A percentile compares a stretch with the other conserved stretches of the same genome.
phyloP scores from a whole-genome alignment of 2,797 vertebrate species.

The Cebuella pygmaea region DNA sequence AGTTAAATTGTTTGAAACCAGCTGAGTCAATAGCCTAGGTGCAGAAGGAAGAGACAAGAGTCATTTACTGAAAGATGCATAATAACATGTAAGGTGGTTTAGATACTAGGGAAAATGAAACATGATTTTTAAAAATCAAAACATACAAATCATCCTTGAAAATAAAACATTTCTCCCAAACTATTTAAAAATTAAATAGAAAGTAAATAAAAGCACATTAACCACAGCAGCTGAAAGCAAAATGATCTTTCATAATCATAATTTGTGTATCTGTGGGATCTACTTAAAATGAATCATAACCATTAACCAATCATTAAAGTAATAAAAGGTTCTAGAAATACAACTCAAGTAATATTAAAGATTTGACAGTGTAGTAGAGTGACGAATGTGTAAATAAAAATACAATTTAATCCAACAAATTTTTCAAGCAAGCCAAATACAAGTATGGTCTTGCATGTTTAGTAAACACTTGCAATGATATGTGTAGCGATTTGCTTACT shows the following conservation, averaged over 20 bases:
- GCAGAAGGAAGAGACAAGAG: not conserved
- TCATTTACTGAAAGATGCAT: not conserved
- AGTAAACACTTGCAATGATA: not conserved
- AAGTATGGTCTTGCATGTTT: not conserved
- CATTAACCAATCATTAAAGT: conserved; percentile 25
- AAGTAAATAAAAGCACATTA: conserved; percentile 15
- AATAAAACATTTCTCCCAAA: conserved; percentile 4
- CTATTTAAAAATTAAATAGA: not conserved
- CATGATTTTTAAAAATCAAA: not conserved
- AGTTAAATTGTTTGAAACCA: not conserved
- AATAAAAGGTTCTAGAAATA: not conserved
- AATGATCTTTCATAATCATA: not conserved
- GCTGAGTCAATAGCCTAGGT: not conserved
- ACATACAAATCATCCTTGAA: not conserved
- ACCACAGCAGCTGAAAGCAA: not conserved
- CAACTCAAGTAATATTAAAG: not conserved
- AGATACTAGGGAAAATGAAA: not conserved
- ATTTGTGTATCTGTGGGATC: conserved; percentile 19
- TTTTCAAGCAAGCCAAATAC: not conserved
- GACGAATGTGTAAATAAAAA: not conserved
- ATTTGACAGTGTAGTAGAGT: not conserved
- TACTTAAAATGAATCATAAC: conserved; percentile 22
- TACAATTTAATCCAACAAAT: not conserved
- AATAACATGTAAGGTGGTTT: not conserved
- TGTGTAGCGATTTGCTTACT: not conserved